Evolutionary conservation across 2,113 vertebrate species (phyloP).

Genomic region (Nerophis lumbriciformis): DNA sequence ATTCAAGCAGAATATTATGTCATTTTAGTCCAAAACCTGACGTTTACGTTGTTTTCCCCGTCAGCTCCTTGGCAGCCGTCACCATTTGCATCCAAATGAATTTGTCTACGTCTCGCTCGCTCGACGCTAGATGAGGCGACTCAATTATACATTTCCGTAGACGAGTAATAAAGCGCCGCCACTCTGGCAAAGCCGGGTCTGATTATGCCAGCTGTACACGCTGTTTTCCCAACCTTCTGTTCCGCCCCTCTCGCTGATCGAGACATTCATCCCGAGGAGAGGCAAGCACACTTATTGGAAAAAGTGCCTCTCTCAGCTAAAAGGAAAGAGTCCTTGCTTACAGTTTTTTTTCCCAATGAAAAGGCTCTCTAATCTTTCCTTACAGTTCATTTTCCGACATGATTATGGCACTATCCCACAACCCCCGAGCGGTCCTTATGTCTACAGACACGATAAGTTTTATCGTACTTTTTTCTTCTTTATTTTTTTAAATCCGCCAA

Average conservation of each 20-base stretch:
- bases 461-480: constrained; percentile 13
- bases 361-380: constrained; percentile 12
- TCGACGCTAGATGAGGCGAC: constrained; percentile 39
- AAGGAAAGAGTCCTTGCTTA: constrained; percentile 5
- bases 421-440: constrained; percentile 11
- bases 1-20: constrained; percentile 4
- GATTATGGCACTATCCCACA: constrained; percentile 25
- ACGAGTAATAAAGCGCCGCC: constrained; percentile 58
- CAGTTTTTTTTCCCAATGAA: not conserved
- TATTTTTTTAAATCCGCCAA: not conserved
- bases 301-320: constrained; percentile 15
- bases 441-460: constrained; percentile 21
- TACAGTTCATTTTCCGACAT: constrained; percentile 8
- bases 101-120: constrained; percentile 8
- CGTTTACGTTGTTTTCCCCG: constrained; percentile 6
- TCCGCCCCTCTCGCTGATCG: constrained; percentile 53
- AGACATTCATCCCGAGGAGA: constrained; percentile 48
- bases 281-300: constrained; percentile 19
- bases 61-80: constrained; percentile 11
- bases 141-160: constrained; percentile 59
- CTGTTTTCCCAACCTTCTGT: constrained; percentile 56
- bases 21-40: not conserved
- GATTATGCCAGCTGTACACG: constrained; percentile 54
- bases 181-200: constrained; percentile 48
- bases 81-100: constrained; percentile 23